phyloP scores from a whole-genome alignment of 2,113 vertebrate species.

The Ceyx cyanopectus region DNA sequence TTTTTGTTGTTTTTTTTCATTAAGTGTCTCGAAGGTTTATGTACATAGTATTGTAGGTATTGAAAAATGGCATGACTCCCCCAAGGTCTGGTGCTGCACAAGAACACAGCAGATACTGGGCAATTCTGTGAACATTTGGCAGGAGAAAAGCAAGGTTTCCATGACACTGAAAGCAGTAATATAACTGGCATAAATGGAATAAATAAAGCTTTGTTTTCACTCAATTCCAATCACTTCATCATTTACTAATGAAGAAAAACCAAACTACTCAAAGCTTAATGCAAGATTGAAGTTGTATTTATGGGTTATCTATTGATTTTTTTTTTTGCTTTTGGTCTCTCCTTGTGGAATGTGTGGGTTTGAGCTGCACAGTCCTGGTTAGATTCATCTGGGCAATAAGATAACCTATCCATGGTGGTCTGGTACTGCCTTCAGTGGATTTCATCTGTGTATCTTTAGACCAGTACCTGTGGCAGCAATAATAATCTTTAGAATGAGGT shows the following conservation, averaged over 20 bases:
- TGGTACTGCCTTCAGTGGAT: background rate
- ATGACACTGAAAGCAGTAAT: background rate
- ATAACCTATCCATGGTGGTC: background rate
- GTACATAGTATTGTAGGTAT: background rate
- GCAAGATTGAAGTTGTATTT: background rate
- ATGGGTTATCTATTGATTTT: background rate
- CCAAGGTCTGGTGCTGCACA: background rate
- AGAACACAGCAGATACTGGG: background rate
- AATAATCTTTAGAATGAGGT: background rate
- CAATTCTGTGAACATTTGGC: background rate
- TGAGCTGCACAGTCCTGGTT: background rate
- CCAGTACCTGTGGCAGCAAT: background rate
- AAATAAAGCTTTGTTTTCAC: background rate
- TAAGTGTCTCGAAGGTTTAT: background rate
- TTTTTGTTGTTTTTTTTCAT: background rate
- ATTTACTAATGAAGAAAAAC: background rate
- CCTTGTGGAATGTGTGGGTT: background rate
- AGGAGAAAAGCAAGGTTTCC: background rate
- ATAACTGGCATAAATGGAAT: background rate
- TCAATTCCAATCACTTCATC: background rate
- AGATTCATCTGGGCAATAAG: background rate
- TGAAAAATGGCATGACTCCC: background rate
- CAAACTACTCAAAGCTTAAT: conserved; percentile 5
- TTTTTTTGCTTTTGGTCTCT: background rate
- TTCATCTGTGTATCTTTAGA: background rate